Evolutionary conservation across 2,888 invertebrate genomes (phyloP), one percentile per base, ranked within the genome.

Genomic region (Cataglyphis albicans): DNA sequence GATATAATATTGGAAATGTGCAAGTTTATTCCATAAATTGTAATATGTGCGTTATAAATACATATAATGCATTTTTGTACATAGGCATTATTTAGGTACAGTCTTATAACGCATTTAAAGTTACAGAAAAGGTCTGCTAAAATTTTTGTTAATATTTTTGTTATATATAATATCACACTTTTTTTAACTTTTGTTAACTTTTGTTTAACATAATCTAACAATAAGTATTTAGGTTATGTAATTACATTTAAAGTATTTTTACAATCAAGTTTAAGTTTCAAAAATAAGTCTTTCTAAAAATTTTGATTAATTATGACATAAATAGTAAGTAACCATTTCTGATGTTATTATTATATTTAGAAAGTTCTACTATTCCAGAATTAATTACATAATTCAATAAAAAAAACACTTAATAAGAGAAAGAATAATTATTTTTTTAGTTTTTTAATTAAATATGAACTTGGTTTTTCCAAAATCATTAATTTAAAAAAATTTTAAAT

Each of bases 141-240:
- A n/a, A 74, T 52, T 48, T 52, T 48, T 6, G 3, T 10, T 64
- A 18, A 29, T 29, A 29, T 29, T 29, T 29, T 29, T 29, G 25
- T 6, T 18, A 15, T 74, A 64, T 18, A 15, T 74, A 74, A 67
- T 35, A 48, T 63, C 32, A 35, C 35, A 35, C 6, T 35, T 35
- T 35, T 74, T 65, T 75, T 65, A 44, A 65, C 29, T 3, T 32
- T 21, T 29, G 29, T 29, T 29, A 29, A 7, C 4, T 48, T 75
- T 6, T 65, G 15, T 35, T 35, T 15, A 21, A 44, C 21, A 12
- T n/a, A 32, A 64, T 65, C 18, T 21, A 29, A 29, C 2, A 29
- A 29, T 29, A 5, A 44, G 10, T 3, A 12, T 59, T 57, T 21
- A 59, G 29, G 4, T 10, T 18, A 18, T 61, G 21, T 0, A 68